Conservation (phyloP, 2,888 invertebrate species). For the Epinotia demarniana region DNA sequence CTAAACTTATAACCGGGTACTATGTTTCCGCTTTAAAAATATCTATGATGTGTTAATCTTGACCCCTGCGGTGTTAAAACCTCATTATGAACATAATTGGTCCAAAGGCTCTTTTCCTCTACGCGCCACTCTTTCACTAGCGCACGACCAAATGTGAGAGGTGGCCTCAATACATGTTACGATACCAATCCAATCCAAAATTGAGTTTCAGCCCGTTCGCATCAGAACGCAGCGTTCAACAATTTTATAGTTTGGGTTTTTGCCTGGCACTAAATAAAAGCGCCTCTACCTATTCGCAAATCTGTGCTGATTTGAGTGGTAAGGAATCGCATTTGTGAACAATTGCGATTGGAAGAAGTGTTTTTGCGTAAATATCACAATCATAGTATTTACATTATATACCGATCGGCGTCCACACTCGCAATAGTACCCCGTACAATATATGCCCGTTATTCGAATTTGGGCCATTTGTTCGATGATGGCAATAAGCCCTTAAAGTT, state of each 20-base stretch:
- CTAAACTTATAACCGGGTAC: constrained; percentile 31
- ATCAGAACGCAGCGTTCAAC: not conserved
- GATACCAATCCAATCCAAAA: not conserved
- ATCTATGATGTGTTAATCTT: constrained; percentile 41
- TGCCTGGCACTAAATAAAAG: too few relatives aligned
- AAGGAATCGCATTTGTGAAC: too few relatives aligned
- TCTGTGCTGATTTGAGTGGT: too few relatives aligned
- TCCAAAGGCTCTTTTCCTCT: not conserved
- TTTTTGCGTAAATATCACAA: too few relatives aligned
- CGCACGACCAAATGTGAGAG: not conserved
- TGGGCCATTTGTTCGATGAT: not conserved
- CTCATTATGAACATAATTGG: not conserved
- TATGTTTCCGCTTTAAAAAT: constrained; percentile 42
- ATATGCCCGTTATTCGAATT: not conserved
- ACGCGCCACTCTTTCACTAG: not conserved
- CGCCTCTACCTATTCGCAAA: too few relatives aligned
- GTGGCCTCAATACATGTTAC: not conserved
- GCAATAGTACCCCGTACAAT: not conserved
- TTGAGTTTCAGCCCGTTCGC: not conserved
- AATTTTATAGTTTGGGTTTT: not conserved
- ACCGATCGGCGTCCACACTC: not conserved
- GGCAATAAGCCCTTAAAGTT: not conserved
- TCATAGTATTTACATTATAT: not conserved
- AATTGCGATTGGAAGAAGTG: too few relatives aligned
- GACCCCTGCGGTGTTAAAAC: constrained; percentile 18